A percentile compares a stretch with the other conserved stretches of the same genome.
These are phyloP conservation scores for Oncorhynchus keta DNA, from an alignment of 2,113 vertebrate genomes.

Conservation along the genomic window DNA sequence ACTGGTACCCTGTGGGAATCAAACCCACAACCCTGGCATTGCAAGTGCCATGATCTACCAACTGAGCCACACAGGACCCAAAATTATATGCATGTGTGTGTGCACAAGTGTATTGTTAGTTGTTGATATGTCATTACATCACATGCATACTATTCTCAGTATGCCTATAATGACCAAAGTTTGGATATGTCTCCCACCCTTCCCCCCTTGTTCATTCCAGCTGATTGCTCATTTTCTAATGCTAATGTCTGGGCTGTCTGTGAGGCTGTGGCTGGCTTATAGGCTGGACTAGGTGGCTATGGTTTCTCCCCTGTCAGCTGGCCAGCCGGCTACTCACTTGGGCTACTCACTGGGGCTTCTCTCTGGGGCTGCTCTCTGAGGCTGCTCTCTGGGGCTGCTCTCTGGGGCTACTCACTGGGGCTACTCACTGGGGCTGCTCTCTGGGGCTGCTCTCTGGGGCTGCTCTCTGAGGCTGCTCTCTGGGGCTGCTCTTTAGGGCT, in stretches of 20 bases:
- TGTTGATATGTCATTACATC: not conserved
- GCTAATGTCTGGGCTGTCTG: slow-evolving; percentile 81
- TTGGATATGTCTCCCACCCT: slow-evolving; percentile 24
- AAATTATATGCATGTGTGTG: not conserved
- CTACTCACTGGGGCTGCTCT: too few relatives aligned
- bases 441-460: too few relatives aligned
- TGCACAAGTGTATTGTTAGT: not conserved
- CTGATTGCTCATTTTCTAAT: slow-evolving; percentile 99
- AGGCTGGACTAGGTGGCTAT: slow-evolving; percentile 61
- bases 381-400: too few relatives aligned
- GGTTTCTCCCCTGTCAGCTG: slow-evolving; percentile 95
- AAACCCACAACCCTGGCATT: too few relatives aligned
- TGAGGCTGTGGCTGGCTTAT: slow-evolving; percentile 60
- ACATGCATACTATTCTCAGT: slow-evolving; percentile 22
- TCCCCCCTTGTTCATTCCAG: slow-evolving; percentile 87
- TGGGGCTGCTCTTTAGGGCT: too few relatives aligned
- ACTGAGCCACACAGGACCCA: too few relatives aligned
- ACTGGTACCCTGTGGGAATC: too few relatives aligned
- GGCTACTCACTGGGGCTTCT: too few relatives aligned
- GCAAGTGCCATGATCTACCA: too few relatives aligned
- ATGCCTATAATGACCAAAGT: slow-evolving; percentile 48
- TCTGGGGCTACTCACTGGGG: too few relatives aligned
- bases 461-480: too few relatives aligned
- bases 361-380: too few relatives aligned
- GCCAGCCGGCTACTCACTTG: slow-evolving; percentile 68